A percentile compares a stretch with the other conserved stretches of the same genome.
phyloP scores from a whole-genome alignment of 2,113 vertebrate species.

The Grammomys surdaster region DNA sequence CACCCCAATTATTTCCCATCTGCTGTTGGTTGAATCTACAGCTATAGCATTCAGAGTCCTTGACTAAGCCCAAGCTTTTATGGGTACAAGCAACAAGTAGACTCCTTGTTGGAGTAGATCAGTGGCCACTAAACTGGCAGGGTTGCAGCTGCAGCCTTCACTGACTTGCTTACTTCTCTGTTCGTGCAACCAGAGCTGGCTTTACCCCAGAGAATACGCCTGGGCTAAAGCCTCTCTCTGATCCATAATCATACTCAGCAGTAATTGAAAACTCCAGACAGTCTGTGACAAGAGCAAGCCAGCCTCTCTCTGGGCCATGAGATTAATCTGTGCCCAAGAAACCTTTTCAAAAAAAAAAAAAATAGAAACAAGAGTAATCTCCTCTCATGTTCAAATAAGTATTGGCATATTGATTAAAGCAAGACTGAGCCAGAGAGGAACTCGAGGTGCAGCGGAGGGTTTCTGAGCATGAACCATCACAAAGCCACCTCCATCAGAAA shows the following conservation, averaged over 20 bases:
- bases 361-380: constrained; percentile 68
- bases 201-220: constrained; percentile 21
- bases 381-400: constrained; percentile 56
- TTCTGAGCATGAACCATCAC: constrained; percentile 9
- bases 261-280: constrained; percentile 63
- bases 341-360: constrained; percentile 69
- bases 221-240: constrained; percentile 14
- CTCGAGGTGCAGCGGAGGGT: accelerated
- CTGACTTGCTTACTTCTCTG: neutral
- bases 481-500: neutral
- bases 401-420: constrained; percentile 51
- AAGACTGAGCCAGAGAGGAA: neutral
- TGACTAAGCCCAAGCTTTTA: neutral
- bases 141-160: neutral
- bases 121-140: constrained; percentile 48
- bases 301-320: constrained; percentile 59
- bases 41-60: neutral
- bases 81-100: neutral
- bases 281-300: constrained; percentile 23
- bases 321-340: constrained; percentile 72
- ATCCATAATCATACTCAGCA: constrained; percentile 50
- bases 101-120: neutral
- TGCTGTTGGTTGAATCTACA: neutral
- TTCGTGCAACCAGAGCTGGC: neutral
- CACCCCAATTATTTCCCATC: neutral